Percentiles rank a stretch among this genome's conserved stretches.
phyloP scores from a whole-genome alignment of 2,888 invertebrate genomes.

The Chromoteleia sp. region DNA sequence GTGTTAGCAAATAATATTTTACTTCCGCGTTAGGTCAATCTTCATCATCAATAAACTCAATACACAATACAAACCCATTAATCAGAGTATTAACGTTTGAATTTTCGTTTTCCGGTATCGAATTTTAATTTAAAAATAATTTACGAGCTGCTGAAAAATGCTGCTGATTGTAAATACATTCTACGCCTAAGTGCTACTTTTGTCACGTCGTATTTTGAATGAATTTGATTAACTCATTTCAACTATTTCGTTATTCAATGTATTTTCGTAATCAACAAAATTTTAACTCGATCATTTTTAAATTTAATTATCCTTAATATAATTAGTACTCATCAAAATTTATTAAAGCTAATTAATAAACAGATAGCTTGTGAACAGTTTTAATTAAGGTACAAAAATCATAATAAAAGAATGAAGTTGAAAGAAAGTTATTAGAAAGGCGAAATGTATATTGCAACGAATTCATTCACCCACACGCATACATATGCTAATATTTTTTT shows the following conservation, averaged over 20 bases:
- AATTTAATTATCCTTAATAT: too few species aligned
- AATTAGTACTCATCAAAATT: too few species aligned
- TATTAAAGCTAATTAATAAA: too few species aligned
- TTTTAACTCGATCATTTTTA: too few species aligned
- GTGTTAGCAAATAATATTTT: conserved; percentile 43
- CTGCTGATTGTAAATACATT: conserved; percentile 30
- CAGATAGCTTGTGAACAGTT: too few species aligned
- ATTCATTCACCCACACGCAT: neutral
- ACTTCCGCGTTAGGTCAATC: conserved; percentile 34
- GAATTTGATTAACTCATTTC: neutral
- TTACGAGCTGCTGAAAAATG: conserved; percentile 42
- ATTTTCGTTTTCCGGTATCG: conserved; percentile 46
- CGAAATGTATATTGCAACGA: neutral
- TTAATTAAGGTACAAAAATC: too few species aligned
- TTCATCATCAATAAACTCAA: conserved; percentile 59
- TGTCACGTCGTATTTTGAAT: neutral
- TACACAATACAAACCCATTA: conserved; percentile 55
- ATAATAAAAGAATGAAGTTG: too few species aligned
- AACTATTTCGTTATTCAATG: too few species aligned
- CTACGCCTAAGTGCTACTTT: neutral
- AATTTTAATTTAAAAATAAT: conserved; percentile 54
- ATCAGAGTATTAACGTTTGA: conserved; percentile 50
- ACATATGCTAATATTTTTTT: neutral
- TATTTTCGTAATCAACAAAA: too few species aligned
- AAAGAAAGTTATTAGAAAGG: too few species aligned